Base-by-base conservation (phyloP, 2,888 invertebrate genomes). In the Agrochola litura region DNA sequence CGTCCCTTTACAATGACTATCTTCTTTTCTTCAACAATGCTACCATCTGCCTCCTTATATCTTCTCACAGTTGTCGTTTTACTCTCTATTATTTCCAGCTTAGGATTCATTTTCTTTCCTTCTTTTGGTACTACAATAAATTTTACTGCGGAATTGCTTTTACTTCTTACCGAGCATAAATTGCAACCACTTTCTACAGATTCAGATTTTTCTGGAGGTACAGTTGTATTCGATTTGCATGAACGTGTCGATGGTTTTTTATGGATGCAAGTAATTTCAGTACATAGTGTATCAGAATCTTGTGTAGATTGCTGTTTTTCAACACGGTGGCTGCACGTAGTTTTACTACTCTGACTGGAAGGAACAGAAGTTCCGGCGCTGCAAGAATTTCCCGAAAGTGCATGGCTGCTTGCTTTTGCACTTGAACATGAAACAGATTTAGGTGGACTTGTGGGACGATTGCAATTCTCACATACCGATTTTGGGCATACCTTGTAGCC, bases 1-100 rank as follows among this genome's bases (percentile, higher is more conserved):
- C 19, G 19, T 52, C 0, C 89, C 49, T 72, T 89, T 6, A 90
- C 88, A 14, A 84, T 88, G 22, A 91, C 89, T 2, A 85, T 89
- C 69, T 91, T 85, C 1, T 12, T 52, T 60, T 60, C 49, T 60
- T 54, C 73, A 22, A 54, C 9, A 61, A 54, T 37, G 25, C 16
- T 37, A 54, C 46, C 52, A 61, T 46, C 49, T 10, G 14, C 3
- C 3, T 60, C 52, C 1, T 22, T 54, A 73, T 22, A 77, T 60
- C 19, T 79, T 16, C 0, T 79, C 19, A 61, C 5, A 71, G 22
- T 49, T 41, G 10, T 71, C 16, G 22, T 22, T 60, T 2, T 52
- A 43, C 41, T 58, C 14, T 19, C 10, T 43, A 9, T 19, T 0
- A 49, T 52, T 4, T 8, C 5, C 22, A 0, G 5, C 12, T 76